These are phyloP conservation scores for Cyanoliseus patagonus DNA, from an alignment of 2,113 vertebrate species.

Conservation along the genomic window DNA sequence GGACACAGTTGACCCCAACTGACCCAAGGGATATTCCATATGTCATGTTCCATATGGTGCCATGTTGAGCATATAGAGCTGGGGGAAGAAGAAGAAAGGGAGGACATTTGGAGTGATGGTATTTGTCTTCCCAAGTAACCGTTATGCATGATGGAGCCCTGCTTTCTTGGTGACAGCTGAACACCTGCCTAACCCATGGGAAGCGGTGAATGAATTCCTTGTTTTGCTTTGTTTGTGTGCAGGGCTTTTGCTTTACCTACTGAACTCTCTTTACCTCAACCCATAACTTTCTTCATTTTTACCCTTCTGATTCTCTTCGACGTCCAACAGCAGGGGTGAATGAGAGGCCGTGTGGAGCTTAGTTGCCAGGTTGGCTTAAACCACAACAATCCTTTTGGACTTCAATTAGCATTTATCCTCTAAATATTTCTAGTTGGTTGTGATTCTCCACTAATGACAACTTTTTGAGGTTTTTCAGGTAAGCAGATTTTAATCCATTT, in stretches of 20 bases:
- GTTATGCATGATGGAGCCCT: fast-evolving
- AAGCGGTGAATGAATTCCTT: not conserved
- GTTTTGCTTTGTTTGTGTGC: not conserved
- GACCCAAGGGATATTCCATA: not conserved
- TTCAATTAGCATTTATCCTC: not conserved
- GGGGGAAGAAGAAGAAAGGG: not conserved
- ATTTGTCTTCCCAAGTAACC: not conserved
- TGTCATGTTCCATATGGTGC: not conserved
- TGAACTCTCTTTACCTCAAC: not conserved
- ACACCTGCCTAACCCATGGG: not conserved
- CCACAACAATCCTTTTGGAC: not conserved
- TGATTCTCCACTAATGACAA: not conserved
- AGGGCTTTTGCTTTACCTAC: fast-evolving
- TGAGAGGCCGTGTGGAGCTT: not conserved
- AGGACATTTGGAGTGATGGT: not conserved
- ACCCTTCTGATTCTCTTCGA: not conserved
- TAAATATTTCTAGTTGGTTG: not conserved
- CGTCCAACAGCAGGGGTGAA: not conserved
- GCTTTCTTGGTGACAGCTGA: not conserved
- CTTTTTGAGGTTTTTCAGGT: not conserved
- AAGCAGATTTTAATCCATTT: not conserved
- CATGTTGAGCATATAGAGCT: not conserved
- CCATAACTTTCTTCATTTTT: not conserved
- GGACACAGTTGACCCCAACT: not conserved
- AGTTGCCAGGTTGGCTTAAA: not conserved